Conservation (phyloP, 2,113 vertebrate species). For the Suricata suricatta region DNA sequence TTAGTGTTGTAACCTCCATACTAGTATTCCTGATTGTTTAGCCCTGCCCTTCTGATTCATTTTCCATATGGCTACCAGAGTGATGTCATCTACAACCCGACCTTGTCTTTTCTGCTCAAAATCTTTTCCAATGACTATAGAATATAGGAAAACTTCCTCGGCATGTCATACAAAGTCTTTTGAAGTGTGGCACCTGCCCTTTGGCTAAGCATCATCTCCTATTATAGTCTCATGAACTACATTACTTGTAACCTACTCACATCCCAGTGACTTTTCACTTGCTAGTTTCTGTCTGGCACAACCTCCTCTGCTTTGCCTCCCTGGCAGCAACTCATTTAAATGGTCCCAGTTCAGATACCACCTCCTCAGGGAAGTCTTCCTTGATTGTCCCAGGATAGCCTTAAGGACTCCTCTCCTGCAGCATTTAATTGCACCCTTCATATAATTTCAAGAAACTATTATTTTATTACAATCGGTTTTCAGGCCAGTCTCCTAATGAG, state of each 20-base stretch:
- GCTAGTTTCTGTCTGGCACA: not conserved
- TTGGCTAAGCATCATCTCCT: not conserved
- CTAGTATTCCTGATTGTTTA: not conserved
- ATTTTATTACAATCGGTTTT: conserved; percentile 9
- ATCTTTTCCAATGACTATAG: not conserved
- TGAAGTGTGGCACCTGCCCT: not conserved
- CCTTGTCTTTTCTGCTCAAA: not conserved
- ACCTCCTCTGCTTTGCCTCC: not conserved
- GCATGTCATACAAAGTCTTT: not conserved
- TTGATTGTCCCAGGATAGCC: not conserved
- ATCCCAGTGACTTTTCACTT: not conserved
- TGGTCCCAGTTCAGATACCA: not conserved
- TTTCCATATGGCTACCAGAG: not conserved
- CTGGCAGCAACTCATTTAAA: not conserved
- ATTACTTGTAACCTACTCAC: not conserved
- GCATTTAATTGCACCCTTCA: not conserved
- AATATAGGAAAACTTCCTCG: not conserved
- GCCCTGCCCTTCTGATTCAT: not conserved
- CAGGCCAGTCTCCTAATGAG: not conserved
- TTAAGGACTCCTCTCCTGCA: not conserved
- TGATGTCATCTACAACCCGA: not conserved
- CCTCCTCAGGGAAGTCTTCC: not conserved
- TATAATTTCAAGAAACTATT: not conserved
- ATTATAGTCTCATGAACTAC: not conserved
- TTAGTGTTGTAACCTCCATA: not conserved